Evolutionary conservation across 2,797 vertebrate genomes (phyloP), one percentile per base, ranked within the genome.

Genomic region (Muraenolepis orangiensis): DNA sequence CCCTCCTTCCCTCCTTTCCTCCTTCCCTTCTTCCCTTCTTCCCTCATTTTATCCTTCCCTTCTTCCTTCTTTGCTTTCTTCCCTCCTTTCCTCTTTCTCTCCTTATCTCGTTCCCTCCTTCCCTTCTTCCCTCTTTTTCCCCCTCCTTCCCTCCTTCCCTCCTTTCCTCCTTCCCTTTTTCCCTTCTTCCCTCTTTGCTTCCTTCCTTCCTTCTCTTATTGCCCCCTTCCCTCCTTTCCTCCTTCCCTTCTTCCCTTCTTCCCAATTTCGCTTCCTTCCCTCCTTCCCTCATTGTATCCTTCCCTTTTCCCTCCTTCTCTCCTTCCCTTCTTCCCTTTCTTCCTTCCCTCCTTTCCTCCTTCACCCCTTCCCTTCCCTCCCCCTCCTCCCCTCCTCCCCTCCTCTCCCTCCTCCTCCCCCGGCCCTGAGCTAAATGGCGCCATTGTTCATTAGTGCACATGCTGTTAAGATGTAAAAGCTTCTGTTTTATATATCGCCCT

Each of bases 371-470:
- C 74, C 61, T 42, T n/a, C n/a, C n/a, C 42, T 80, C 81, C 1
- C 13, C 40, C 77, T 75, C 68, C 69, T 38, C 51, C 6, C 74
- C 42, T 42, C 46, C 78, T 80, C 1, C 69, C 42, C 42, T 16
- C 73, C 42, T n/a, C n/a, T n/a, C n/a, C 38, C 51, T 78, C 78
- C 1, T 28, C 74, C 36, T 57, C 6, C 46, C 38, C 74, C 34
- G 72, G 80, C 85, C 73, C 75, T 74, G 76, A 85, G 82, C 71
- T 87, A 84, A 92, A 88, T 78, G 83, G 83, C 74, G 80, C 86
- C 88, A 87, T 91, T 93, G 91, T 93, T 90, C 86, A 12, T 51
- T 16, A 75, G 74, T 88, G 86, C 83, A 87, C 76, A 83, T 82
- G 85, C 51, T 8, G 78, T 71, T 78, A 71, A 82, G 78, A 84